These are phyloP conservation scores for Ylistrum balloti DNA, from an alignment of 1,140 invertebrate species.

Conservation along the genomic window DNA sequence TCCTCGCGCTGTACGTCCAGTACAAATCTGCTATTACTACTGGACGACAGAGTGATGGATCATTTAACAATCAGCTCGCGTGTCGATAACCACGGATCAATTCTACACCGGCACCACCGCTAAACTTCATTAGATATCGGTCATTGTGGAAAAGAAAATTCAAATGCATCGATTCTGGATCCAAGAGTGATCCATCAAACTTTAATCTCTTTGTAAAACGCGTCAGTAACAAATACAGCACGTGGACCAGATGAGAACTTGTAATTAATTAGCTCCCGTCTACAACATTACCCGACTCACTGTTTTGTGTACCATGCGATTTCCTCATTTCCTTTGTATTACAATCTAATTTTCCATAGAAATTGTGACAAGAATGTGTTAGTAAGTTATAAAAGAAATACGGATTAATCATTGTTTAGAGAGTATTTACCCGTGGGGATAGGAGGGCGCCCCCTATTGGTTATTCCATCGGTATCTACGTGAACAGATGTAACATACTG, in stretches of 20 bases:
- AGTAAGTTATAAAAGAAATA: slow-evolving; percentile 54
- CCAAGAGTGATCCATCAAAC: slow-evolving; percentile 52
- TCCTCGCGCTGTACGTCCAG: neutral
- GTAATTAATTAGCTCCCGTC: slow-evolving; percentile 54
- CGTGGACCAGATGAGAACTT: slow-evolving; percentile 51
- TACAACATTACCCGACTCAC: slow-evolving; percentile 45
- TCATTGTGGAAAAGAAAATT: slow-evolving; percentile 55
- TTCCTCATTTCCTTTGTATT: slow-evolving; percentile 57
- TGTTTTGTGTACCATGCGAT: slow-evolving; percentile 52
- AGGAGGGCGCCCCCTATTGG: slow-evolving; percentile 36
- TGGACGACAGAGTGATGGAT: neutral
- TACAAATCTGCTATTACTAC: slow-evolving; percentile 39
- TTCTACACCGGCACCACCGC: slow-evolving; percentile 2
- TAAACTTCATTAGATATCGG: slow-evolving; percentile 55
- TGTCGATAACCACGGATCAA: neutral
- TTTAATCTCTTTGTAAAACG: slow-evolving; percentile 60
- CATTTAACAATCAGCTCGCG: neutral
- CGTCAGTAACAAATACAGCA: slow-evolving; percentile 58
- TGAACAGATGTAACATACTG: slow-evolving; percentile 34
- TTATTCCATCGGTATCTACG: slow-evolving; percentile 25
- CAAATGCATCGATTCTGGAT: slow-evolving; percentile 56
- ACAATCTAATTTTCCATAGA: slow-evolving; percentile 58
- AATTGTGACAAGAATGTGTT: slow-evolving; percentile 54
- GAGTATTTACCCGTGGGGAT: slow-evolving; percentile 56
- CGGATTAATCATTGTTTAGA: slow-evolving; percentile 58